These are phyloP conservation scores for Odocoileus hemionus DNA, from an alignment of 2,113 vertebrate species.

Conservation along the genomic window DNA sequence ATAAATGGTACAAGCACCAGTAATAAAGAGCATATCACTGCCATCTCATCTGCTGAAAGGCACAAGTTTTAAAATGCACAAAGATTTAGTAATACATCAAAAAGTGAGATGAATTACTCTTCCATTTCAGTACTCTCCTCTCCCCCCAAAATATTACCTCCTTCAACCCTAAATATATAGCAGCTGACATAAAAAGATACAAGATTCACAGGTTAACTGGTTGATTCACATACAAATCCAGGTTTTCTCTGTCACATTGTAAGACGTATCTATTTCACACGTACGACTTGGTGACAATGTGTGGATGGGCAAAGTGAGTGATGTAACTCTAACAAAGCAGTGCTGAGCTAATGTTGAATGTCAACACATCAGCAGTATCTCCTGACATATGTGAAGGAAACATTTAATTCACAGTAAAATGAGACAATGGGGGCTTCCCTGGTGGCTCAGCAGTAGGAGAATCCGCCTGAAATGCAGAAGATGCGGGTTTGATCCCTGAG, in stretches of 20 bases:
- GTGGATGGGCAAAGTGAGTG: neutral
- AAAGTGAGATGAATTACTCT: neutral
- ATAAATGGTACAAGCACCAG: neutral
- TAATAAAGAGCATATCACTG: neutral
- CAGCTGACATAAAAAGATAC: neutral
- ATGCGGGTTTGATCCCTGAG: neutral
- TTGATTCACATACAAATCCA: neutral
- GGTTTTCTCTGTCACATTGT: neutral
- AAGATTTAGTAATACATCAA: neutral
- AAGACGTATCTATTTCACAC: neutral
- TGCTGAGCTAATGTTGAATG: neutral
- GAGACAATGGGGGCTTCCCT: neutral
- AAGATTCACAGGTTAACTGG: neutral
- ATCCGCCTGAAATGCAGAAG: neutral
- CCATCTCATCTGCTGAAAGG: neutral
- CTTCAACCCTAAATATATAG: neutral
- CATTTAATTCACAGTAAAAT: neutral
- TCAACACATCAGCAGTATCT: neutral
- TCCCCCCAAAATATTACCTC: neutral
- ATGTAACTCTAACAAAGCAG: neutral
- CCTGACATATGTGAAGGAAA: neutral
- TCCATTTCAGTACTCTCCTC: neutral
- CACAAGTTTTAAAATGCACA: neutral
- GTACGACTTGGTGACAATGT: neutral
- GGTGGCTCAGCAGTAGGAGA: neutral